These are phyloP conservation scores for Quadroppia sp. DNA, from an alignment of 2,888 invertebrate species.

Conservation along the genomic window DNA sequence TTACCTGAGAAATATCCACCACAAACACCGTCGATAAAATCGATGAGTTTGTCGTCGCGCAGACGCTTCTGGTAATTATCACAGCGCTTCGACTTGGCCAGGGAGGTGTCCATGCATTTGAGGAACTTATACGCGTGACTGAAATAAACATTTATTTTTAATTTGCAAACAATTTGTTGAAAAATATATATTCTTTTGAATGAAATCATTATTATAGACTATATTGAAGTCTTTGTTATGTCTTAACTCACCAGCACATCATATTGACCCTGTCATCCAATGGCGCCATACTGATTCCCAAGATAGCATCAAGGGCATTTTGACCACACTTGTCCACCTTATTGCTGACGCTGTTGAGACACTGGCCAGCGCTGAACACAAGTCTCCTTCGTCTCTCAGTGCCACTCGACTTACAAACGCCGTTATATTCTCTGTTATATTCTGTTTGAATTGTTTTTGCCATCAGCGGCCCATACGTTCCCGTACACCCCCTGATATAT, in stretches of 20 bases:
- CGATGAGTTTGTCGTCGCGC: background rate
- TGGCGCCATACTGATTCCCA: background rate
- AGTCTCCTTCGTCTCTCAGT: background rate
- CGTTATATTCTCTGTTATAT: background rate
- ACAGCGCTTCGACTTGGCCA: background rate
- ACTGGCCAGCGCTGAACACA: background rate
- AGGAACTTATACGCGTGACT: background rate
- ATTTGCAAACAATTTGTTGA: background rate
- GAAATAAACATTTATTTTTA: background rate
- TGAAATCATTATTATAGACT: background rate
- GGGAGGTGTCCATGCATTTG: background rate
- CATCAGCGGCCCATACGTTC: background rate
- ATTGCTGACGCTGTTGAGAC: background rate
- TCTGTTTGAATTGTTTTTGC: background rate
- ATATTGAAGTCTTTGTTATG: no score
- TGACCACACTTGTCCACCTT: background rate
- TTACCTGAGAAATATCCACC: background rate
- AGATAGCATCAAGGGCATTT: background rate
- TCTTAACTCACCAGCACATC: background rate
- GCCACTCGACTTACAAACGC: background rate
- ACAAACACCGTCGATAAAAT: background rate
- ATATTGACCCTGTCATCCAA: background rate
- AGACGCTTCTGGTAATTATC: background rate
- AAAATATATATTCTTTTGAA: background rate
- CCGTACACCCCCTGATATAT: background rate